Base-by-base conservation (phyloP, 1,140 invertebrate species). In the Nylanderia fulva region DNA sequence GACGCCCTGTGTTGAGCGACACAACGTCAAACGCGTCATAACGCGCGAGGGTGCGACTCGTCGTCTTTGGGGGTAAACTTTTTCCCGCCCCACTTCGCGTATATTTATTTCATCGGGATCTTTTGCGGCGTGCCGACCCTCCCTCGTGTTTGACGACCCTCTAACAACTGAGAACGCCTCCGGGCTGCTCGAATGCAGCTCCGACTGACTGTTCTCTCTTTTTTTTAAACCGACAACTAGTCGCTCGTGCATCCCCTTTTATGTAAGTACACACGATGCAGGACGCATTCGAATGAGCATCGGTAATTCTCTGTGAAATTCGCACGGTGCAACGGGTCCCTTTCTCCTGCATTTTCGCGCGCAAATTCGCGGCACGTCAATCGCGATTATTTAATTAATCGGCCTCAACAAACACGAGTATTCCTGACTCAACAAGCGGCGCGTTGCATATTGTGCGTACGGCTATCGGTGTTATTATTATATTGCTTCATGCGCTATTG, bases 231-330 rank as follows among this genome's bases (percentile, higher is more conserved):
- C 48, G 29, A 39, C 68, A 52, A 9, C 4, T 74, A 75, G 52
- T 85, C 74, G 29, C 48, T 63, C 86, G 71, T 71, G 18, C 7
- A 24, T 80, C 71, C 56, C 68, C 66, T 66, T 72, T 88, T 61
- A 52, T 24, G 52, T 72, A 63, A 76, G 21, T 29, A n/a, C 8
- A 8, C 42, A 24, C 24, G 48, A 7, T 54, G 69, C 15, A 29
- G 36, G n/a, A 24, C 24, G 52, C 75, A 42, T 85, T 88, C 24
- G 82, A 88, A 88, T 66, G 87, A 82, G 75, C 83, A 66, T 64
- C 84, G 76, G 58, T 24, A 88, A 88, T 88, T 85, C 24, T 27
- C 63, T 72, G 58, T 88, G 45, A 80, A 69, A 85, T 21, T 24
- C 56, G 33, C 13, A 21, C 13, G 39, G 27, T 64, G 24, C 24